These are phyloP conservation scores for Silvanus unidentatus DNA, from an alignment of 2,888 invertebrate genomes.

Conservation along the genomic window DNA sequence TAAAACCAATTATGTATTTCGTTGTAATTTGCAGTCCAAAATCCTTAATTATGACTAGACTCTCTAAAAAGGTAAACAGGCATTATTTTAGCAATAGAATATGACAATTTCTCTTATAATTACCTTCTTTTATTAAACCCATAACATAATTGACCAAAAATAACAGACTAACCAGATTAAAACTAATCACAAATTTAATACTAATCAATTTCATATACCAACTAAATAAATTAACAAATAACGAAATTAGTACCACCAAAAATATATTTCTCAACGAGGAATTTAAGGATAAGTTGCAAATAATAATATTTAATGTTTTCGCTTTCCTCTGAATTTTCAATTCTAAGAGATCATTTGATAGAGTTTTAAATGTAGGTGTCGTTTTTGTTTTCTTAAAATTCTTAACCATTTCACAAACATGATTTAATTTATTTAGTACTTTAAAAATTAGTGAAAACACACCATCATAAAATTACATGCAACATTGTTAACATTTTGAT, in stretches of 20 bases:
- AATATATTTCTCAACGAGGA: neutral
- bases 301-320: neutral
- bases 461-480: too few relatives aligned
- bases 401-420: slow-evolving; percentile 16
- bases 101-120: neutral
- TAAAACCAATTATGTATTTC: slow-evolving; percentile 14
- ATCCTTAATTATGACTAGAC: slow-evolving; percentile 14
- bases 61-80: slow-evolving; percentile 11
- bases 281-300: neutral
- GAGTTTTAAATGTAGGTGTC: neutral
- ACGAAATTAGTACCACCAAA: neutral
- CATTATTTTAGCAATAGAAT: too few relatives aligned
- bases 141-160: neutral
- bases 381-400: slow-evolving; percentile 11
- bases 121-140: neutral
- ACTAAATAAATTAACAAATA: neutral
- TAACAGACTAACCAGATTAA: neutral
- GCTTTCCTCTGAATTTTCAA: neutral
- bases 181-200: neutral
- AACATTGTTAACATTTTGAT: too few relatives aligned
- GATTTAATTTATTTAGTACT: slow-evolving; percentile 7
- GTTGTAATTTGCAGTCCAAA: slow-evolving; percentile 18
- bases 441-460: too few relatives aligned
- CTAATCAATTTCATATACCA: neutral
- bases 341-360: neutral